A percentile compares a stretch with the other conserved stretches of the same genome.
phyloP scores from a whole-genome alignment of 2,113 vertebrate genomes.

The Regulus satrapa region DNA sequence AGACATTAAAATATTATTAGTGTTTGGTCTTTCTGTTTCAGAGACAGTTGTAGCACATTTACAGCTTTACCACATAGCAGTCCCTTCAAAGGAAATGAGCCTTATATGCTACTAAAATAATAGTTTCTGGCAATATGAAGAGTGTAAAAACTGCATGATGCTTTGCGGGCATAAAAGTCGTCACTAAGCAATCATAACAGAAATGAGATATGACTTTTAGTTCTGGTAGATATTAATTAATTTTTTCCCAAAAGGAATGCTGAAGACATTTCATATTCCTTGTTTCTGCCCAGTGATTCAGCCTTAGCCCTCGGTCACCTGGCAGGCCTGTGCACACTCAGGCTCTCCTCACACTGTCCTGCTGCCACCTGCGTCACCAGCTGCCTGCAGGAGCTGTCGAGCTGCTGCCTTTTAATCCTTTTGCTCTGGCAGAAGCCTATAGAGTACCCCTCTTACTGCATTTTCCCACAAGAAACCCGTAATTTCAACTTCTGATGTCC shows the following conservation, averaged over 20 bases:
- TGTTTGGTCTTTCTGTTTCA: neutral
- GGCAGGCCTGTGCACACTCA: neutral
- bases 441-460: neutral
- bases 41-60: neutral
- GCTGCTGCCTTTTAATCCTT: neutral
- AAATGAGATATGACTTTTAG: neutral
- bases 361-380: neutral
- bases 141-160: neutral
- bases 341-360: neutral
- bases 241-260: neutral
- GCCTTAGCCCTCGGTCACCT: neutral
- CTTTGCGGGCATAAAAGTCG: neutral
- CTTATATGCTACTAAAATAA: neutral
- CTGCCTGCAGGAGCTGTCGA: neutral
- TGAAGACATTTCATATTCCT: neutral
- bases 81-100: neutral
- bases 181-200: neutral
- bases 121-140: neutral
- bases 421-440: neutral
- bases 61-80: neutral
- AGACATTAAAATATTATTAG: too few relatives aligned
- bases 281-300: neutral
- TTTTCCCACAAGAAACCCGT: neutral
- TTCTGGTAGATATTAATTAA: neutral
- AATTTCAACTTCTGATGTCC: neutral